A percentile compares a stretch with the other conserved stretches of the same genome.
phyloP scores from a whole-genome alignment of 2,113 vertebrate genomes.

The Excalfactoria chinensis region DNA sequence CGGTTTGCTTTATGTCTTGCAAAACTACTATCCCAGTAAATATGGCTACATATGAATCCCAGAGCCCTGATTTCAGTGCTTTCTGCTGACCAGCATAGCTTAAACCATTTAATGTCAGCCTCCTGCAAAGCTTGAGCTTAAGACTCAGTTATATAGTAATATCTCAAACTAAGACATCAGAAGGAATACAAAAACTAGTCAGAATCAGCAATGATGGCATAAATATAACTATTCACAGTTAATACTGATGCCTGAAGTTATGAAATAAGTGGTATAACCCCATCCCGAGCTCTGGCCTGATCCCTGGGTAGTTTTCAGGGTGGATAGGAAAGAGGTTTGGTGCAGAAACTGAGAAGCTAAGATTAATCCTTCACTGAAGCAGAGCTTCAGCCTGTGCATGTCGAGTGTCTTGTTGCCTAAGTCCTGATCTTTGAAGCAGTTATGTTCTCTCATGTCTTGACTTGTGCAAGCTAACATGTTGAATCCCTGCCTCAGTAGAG shows the following conservation, averaged over 20 bases:
- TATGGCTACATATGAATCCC: not conserved
- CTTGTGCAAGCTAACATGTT: not conserved
- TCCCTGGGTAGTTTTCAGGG: not conserved
- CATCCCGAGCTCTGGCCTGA: not conserved
- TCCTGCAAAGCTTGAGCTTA: not conserved
- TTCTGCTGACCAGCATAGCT: not conserved
- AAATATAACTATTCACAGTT: not conserved
- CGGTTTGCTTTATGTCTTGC: not conserved
- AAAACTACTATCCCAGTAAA: not conserved
- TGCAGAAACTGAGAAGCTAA: not conserved
- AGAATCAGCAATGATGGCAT: not conserved
- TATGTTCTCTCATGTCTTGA: not conserved
- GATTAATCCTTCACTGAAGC: not conserved
- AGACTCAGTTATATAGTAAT: not conserved
- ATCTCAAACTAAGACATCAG: not conserved
- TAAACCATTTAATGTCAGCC: not conserved
- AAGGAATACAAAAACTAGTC: not conserved
- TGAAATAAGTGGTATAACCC: not conserved
- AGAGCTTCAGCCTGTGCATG: not conserved
- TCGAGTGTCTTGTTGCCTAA: not conserved
- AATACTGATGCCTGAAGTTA: not conserved
- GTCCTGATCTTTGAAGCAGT: not conserved
- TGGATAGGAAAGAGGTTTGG: not conserved
- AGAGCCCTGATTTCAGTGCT: not conserved
- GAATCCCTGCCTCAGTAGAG: too few relatives aligned